phyloP scores from a whole-genome alignment of 2,888 invertebrate species.

The Stenolophus ochropezus region DNA sequence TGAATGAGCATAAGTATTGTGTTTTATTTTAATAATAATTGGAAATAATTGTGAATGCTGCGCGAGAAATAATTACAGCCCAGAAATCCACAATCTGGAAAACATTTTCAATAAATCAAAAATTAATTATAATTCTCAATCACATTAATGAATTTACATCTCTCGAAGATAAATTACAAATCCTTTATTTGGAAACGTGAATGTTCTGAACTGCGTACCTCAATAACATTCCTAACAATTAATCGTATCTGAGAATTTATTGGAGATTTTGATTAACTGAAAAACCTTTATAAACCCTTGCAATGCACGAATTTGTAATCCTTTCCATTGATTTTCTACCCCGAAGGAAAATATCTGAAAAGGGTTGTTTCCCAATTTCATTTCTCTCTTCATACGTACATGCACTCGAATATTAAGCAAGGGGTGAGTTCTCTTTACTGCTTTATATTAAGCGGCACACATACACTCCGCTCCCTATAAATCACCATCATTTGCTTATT shows the following conservation, averaged over 20 bases:
- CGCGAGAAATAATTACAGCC: too few relatives aligned
- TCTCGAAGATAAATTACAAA: slow-evolving; percentile 38
- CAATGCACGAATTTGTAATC: slow-evolving; percentile 45
- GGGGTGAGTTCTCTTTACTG: too few relatives aligned
- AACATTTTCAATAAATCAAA: slow-evolving; percentile 38
- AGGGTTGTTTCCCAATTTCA: slow-evolving; percentile 49
- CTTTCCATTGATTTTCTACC: slow-evolving; percentile 50
- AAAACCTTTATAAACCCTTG: slow-evolving; percentile 49
- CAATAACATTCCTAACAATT: slow-evolving; percentile 71
- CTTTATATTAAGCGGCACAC: neutral
- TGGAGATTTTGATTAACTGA: slow-evolving; percentile 67
- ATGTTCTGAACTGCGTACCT: slow-evolving; percentile 62
- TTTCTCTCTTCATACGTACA: slow-evolving; percentile 33
- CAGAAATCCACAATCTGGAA: neutral
- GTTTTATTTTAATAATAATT: too few relatives aligned
- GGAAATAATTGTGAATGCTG: too few relatives aligned
- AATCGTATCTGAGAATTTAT: slow-evolving; percentile 69
- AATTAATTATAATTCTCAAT: slow-evolving; percentile 39
- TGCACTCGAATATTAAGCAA: neutral
- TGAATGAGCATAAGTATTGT: too few relatives aligned
- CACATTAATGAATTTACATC: slow-evolving; percentile 29
- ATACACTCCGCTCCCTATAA: neutral
- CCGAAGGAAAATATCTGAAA: slow-evolving; percentile 46
- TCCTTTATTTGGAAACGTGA: slow-evolving; percentile 43
- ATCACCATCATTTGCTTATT: neutral